Percentiles rank a stretch among this genome's conserved stretches.
These are phyloP conservation scores for Stenodera caucasica DNA, from an alignment of 2,888 invertebrate genomes.

Conservation along the genomic window DNA sequence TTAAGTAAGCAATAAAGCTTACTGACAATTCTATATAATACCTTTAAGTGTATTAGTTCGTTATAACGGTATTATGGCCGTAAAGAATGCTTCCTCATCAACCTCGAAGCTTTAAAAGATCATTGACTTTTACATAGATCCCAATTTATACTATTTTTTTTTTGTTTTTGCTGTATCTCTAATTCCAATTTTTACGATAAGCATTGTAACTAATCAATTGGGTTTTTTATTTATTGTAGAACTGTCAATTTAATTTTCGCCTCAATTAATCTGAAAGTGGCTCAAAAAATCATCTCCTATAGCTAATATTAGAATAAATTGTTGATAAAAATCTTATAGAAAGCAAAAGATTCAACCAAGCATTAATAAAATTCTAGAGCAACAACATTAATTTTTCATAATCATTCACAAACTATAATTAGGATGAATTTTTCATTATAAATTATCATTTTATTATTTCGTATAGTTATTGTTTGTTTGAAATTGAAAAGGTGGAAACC, in stretches of 20 bases:
- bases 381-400: neutral
- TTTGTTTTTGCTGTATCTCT: too few relatives aligned
- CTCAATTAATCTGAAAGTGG: neutral
- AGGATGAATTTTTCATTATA: too few relatives aligned
- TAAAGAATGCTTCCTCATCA: constrained; percentile 38
- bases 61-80: constrained; percentile 40
- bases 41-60: constrained; percentile 30
- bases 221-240: neutral
- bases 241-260: too few relatives aligned
- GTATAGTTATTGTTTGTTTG: too few relatives aligned
- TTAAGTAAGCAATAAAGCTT: constrained; percentile 21
- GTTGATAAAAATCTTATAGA: neutral
- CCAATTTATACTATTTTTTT: constrained; percentile 32
- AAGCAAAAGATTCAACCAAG: neutral
- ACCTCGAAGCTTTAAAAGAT: constrained; percentile 21
- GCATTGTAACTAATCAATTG: too few relatives aligned
- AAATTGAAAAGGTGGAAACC: neutral
- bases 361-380: neutral
- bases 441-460: too few relatives aligned
- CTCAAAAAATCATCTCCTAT: neutral
- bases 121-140: constrained; percentile 34
- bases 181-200: too few relatives aligned
- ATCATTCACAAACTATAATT: neutral
- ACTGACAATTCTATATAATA: constrained; percentile 22
- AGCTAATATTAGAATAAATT: neutral